Conservation (phyloP, 2,888 invertebrate species). For the Rhaphigaster nebulosa region DNA sequence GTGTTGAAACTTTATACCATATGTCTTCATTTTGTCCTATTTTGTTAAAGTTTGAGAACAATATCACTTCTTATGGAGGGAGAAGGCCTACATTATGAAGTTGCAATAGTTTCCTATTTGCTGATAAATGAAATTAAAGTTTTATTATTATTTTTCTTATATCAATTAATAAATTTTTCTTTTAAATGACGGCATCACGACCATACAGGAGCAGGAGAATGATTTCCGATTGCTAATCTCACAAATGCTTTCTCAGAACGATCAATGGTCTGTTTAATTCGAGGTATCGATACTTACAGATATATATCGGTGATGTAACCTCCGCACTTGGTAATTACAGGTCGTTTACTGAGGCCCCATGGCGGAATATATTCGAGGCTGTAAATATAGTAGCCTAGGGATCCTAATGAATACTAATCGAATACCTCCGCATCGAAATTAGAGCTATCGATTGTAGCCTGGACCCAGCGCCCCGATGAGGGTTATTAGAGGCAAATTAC, state of each 20-base stretch:
- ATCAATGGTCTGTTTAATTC: background rate
- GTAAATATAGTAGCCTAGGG: background rate
- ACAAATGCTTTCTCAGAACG: background rate
- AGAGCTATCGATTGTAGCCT: background rate
- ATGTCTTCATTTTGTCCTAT: too few relatives aligned
- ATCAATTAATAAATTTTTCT: background rate
- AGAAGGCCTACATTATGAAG: too few relatives aligned
- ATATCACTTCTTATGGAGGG: too few relatives aligned
- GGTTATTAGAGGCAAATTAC: background rate
- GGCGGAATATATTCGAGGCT: background rate
- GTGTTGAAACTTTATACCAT: too few relatives aligned
- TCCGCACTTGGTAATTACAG: background rate
- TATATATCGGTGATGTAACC: background rate
- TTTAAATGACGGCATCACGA: background rate
- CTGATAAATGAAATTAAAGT: too few relatives aligned
- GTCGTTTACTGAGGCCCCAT: background rate
- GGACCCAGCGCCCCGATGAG: background rate
- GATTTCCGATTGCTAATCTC: background rate
- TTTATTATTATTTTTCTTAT: too few relatives aligned
- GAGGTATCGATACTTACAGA: background rate
- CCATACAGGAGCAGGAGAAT: background rate
- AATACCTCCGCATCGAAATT: conserved; percentile 23
- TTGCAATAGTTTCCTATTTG: too few relatives aligned
- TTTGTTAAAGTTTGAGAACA: too few relatives aligned
- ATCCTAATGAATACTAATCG: conserved; percentile 14